Evolutionary conservation across 1,140 invertebrate genomes (phyloP).

Genomic region (Dreissena polymorpha): DNA sequence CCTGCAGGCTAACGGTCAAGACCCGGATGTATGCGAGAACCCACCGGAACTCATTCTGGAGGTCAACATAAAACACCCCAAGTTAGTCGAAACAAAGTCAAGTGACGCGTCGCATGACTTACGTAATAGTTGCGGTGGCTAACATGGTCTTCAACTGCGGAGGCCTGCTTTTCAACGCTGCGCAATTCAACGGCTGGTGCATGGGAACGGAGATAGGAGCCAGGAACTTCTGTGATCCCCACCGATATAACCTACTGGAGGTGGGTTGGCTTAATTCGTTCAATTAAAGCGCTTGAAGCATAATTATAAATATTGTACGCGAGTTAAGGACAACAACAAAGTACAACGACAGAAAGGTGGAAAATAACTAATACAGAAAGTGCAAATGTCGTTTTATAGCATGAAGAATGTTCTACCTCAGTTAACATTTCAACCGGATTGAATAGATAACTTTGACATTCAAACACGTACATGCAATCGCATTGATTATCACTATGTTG

Average conservation of each 20-base stretch:
- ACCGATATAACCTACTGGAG: slow-evolving; percentile 93
- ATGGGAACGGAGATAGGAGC: slow-evolving; percentile 98
- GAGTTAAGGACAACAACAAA: too few relatives aligned
- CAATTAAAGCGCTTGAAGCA: too few relatives aligned
- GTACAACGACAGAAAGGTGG: too few relatives aligned
- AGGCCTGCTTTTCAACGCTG: slow-evolving; percentile 94
- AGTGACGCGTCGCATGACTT: slow-evolving; percentile 92
- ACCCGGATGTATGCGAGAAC: slow-evolving; percentile 94
- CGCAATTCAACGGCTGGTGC: slow-evolving; percentile 98
- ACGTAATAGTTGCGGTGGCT: slow-evolving; percentile 91
- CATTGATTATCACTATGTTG: too few relatives aligned
- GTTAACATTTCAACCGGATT: too few relatives aligned
- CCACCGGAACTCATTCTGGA: slow-evolving; percentile 93
- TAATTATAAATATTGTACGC: too few relatives aligned
- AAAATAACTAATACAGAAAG: too few relatives aligned
- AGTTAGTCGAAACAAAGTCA: slow-evolving; percentile 85
- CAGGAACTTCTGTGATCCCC: slow-evolving; percentile 92
- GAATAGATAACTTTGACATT: too few relatives aligned
- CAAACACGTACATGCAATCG: too few relatives aligned
- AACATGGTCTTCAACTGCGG: slow-evolving; percentile 97
- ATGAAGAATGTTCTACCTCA: too few relatives aligned
- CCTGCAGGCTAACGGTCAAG: slow-evolving; percentile 93
- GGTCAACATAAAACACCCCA: slow-evolving; percentile 92
- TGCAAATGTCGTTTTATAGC: too few relatives aligned
- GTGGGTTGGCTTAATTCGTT: too few relatives aligned